Percentiles rank a stretch among this genome's conserved stretches.
Evolutionary conservation across 2,797 vertebrate genomes (phyloP).

Genomic region (Tachyglossus aculeatus): DNA sequence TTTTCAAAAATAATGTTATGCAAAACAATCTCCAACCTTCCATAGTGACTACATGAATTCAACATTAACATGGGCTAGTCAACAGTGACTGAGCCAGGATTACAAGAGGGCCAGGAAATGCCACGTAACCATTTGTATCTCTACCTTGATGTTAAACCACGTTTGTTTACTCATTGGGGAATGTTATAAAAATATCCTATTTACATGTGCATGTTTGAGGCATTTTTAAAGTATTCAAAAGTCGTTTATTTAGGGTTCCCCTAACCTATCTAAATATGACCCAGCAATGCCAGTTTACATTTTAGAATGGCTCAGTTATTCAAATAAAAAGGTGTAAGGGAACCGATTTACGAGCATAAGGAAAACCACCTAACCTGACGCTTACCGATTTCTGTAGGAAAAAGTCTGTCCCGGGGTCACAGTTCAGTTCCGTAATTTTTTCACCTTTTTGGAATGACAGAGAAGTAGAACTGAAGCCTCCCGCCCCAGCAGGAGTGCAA

Average conservation of each 20-base stretch:
- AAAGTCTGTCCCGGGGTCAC: neutral
- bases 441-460: neutral
- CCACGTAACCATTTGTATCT: too few species aligned
- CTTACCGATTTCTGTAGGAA: neutral
- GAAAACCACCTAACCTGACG: neutral
- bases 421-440: neutral
- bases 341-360: neutral
- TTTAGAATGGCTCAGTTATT: constrained; percentile 33
- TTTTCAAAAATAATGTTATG: too few species aligned
- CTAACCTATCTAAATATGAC: neutral
- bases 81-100: constrained; percentile 38
- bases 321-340: neutral
- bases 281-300: neutral
- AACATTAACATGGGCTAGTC: constrained; percentile 63
- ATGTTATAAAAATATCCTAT: constrained; percentile 13
- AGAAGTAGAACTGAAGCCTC: too few species aligned
- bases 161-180: neutral
- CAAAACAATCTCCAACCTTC: constrained; percentile 47
- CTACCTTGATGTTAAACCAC: neutral
- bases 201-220: neutral
- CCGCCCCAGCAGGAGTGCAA: neutral
- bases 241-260: constrained; percentile 5
- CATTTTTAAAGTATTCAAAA: constrained; percentile 1
- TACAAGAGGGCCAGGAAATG: too few species aligned
- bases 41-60: constrained; percentile 51